These are phyloP conservation scores for Albula glossodonta DNA, from an alignment of 2,113 vertebrate genomes.

Conservation along the genomic window DNA sequence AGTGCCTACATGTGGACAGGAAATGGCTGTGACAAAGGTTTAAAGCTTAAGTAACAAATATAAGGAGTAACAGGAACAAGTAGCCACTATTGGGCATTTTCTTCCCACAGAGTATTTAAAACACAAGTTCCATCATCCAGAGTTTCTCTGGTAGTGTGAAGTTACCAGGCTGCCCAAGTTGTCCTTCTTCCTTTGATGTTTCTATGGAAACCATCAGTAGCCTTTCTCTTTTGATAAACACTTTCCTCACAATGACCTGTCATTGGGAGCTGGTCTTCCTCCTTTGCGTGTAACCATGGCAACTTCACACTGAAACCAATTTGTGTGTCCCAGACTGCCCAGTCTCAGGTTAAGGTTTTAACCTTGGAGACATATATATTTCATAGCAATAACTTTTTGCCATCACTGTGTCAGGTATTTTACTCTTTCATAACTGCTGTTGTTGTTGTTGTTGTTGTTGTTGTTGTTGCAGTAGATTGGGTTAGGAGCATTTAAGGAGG, in stretches of 20 bases:
- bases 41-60: background rate
- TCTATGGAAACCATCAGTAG: constrained; percentile 13
- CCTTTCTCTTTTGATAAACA: background rate
- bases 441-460: background rate
- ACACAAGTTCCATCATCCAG: background rate
- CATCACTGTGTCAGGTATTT: background rate
- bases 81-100: background rate
- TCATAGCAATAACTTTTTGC: no score
- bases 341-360: constrained; percentile 1
- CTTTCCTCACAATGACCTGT: background rate
- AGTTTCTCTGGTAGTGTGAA: background rate
- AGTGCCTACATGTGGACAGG: no score
- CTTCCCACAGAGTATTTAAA: background rate
- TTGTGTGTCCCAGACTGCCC: background rate
- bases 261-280: background rate
- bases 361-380: no score
- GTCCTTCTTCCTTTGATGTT: background rate
- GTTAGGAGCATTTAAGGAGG: no score
- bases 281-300: constrained; percentile 17
- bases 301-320: constrained; percentile 9
- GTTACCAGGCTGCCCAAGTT: background rate
- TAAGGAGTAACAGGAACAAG: background rate
- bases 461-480: background rate
- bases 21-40: background rate
- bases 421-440: no score